phyloP scores from a whole-genome alignment of 2,113 vertebrate species.

The Amblyornis subalaris region DNA sequence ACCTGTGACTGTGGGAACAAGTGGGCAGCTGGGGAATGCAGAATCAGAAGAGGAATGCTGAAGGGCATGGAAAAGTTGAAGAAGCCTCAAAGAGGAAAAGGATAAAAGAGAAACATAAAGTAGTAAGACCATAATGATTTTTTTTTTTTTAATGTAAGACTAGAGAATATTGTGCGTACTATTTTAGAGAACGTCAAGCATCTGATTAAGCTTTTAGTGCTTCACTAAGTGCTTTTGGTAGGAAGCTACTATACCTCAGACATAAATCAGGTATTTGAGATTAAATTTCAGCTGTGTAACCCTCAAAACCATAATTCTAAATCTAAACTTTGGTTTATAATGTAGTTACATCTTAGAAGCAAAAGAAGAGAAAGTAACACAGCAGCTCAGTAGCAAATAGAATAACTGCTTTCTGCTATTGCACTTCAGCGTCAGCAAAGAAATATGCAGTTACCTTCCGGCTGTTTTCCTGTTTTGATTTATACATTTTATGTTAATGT shows the following conservation, averaged over 20 bases:
- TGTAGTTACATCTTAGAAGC: not conserved
- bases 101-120: not conserved
- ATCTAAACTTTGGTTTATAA: not conserved
- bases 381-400: not conserved
- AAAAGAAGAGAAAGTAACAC: not conserved
- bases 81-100: not conserved
- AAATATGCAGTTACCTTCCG: not conserved
- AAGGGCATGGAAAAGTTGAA: not conserved
- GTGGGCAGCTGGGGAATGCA: fast-evolving
- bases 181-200: not conserved
- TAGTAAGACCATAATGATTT: fast-evolving
- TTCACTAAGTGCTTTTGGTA: not conserved
- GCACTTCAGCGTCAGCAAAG: not conserved
- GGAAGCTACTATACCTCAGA: not conserved
- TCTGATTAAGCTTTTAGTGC: not conserved
- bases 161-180: not conserved
- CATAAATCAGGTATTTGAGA: not conserved
- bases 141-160: not conserved
- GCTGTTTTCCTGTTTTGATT: not conserved
- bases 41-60: not conserved
- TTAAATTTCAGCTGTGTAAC: not conserved
- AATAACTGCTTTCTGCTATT: not conserved
- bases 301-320: not conserved
- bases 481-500: not conserved
- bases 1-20: not conserved